Evolutionary conservation across 2,888 invertebrate genomes (phyloP).

Genomic region (Drosophila multiciliata): DNA sequence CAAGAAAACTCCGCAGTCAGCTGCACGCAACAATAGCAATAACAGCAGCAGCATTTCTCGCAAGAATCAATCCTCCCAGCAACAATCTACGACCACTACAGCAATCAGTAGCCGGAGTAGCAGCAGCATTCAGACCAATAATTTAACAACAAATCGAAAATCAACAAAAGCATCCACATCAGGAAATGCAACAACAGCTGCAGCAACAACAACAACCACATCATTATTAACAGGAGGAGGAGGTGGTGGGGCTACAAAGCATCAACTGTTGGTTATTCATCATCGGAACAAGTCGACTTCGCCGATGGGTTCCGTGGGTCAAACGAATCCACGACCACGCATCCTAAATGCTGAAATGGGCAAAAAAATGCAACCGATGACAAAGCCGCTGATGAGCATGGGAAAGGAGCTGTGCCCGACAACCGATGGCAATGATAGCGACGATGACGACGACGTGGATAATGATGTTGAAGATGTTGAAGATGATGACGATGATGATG

Average conservation of each 20-base stretch:
- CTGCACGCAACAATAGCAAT: conserved; percentile 13
- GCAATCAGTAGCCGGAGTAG: conserved; percentile 9
- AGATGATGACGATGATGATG: conserved; percentile 41
- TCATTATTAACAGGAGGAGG: conserved; percentile 7
- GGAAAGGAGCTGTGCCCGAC: conserved; percentile 73
- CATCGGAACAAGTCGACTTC: conserved; percentile 19
- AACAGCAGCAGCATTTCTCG: conserved; percentile 24
- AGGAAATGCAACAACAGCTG: not conserved
- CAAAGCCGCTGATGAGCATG: conserved; percentile 81
- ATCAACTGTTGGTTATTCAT: conserved; percentile 14
- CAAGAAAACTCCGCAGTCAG: conserved; percentile 24
- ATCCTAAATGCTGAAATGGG: conserved; percentile 83
- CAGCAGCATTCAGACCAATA: conserved; percentile 13
- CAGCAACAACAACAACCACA: conserved; percentile 5
- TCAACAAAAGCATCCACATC: not conserved
- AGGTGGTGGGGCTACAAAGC: not conserved
- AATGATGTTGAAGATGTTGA: conserved; percentile 61
- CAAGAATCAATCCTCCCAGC: conserved; percentile 28
- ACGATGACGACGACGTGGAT: conserved; percentile 38
- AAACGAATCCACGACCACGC: conserved; percentile 79
- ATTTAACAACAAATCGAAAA: not conserved
- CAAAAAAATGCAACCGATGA: conserved; percentile 79
- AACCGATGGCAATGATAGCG: conserved; percentile 50
- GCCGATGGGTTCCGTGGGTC: conserved; percentile 22
- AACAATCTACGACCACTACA: not conserved